Base-by-base conservation (phyloP, 2,888 invertebrate genomes). In the Stratiomys singularior region DNA sequence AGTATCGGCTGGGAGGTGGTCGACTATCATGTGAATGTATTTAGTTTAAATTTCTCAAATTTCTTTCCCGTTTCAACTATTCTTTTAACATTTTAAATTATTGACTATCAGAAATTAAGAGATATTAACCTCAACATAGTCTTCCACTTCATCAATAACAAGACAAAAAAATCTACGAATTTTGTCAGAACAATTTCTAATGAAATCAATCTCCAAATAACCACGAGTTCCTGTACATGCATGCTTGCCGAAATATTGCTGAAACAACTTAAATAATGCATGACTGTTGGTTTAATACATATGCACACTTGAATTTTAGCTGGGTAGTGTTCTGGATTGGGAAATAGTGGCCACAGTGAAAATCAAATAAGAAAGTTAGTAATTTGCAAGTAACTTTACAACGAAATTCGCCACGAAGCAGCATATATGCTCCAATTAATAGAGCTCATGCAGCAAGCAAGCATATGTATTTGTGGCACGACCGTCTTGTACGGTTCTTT, bases 201-300 rank as follows among this genome's bases (percentile, higher is more conserved):
- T 37, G 37, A 37, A 37, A 37, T 37, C 37, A 37, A 37, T 37
- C 9, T 5, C 37, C 37, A 37, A 37, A 37, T 37, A 5, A 37
- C 37, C 37, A 37, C 37, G 37, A 37, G 5, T 37, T 37, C 37
- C 37, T 37, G 37, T 37, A 37, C 37, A 37, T 37, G 37, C 37
- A 37, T n/a, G n/a, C 37, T 9, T 5, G n/a, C 15, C 67, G 21
- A 44, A 71, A 71, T 21, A 18, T 23, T 71, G 71, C 71, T 71
- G 71, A 71, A 71, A 23, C 71, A 71, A 47, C 23, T 23, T 23
- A 52, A 71, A 71, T 71, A 71, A 71, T 47, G 71, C 52, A 27
- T 64, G 21, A 52, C 52, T 27, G 25, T 52, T 13, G 44, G 7
- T 25, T 4, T 60, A 9, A 3, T 37, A 37, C 5, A 60, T 25